These are phyloP conservation scores for Sanderia malayensis DNA, from an alignment of 30 jellyfish, hydroid and myxozoan genomes.

Conservation along the genomic window DNA sequence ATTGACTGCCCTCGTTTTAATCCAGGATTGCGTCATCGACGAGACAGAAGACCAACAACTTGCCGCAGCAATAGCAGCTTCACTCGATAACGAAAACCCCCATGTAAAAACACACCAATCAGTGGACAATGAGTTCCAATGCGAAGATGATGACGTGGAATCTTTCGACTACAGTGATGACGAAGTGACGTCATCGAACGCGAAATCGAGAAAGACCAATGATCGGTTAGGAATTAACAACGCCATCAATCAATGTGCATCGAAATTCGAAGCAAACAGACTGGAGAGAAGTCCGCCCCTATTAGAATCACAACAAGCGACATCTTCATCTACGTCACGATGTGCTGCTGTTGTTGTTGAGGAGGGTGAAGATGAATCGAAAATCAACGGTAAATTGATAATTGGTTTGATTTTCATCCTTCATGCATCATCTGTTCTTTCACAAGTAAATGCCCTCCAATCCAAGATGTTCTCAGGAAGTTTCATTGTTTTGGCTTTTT, in stretches of 20 bases:
- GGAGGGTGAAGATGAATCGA: conserved; percentile 62
- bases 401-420: background rate
- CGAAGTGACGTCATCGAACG: conserved; percentile 31
- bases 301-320: background rate
- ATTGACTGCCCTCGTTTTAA: too few species aligned
- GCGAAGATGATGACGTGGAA: conserved; percentile 51
- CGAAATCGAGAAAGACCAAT: conserved; percentile 3
- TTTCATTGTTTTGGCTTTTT: background rate
- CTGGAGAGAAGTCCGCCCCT: conserved; percentile 16
- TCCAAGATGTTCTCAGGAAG: too few species aligned
- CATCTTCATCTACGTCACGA: too few species aligned
- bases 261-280: conserved; percentile 40
- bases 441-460: too few species aligned
- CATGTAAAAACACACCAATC: background rate
- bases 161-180: conserved; percentile 54
- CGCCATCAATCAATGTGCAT: conserved; percentile 47
- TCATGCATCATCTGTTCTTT: too few species aligned
- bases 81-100: conserved; percentile 41
- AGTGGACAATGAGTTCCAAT: conserved; percentile 24
- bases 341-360: conserved; percentile 21
- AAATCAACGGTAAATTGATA: conserved; percentile 24
- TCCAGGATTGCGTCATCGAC: conserved; percentile 68
- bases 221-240: conserved; percentile 18
- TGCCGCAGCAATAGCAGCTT: conserved; percentile 87
- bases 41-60: conserved; percentile 75